phyloP scores from a whole-genome alignment of 2,113 vertebrate species.

The Rhinichthys klamathensis region DNA sequence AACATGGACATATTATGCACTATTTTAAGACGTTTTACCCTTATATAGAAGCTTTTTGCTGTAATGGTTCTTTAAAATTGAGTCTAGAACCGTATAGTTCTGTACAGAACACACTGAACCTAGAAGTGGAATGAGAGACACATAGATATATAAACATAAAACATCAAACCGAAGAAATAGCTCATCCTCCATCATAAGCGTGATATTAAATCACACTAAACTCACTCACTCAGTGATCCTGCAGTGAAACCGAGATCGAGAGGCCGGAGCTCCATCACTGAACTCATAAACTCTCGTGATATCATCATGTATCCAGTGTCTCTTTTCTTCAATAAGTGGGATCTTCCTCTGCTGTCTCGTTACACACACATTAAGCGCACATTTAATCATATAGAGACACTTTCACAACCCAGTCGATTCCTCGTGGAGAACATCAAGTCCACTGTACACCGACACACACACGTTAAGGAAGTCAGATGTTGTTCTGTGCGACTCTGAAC shows the following conservation, averaged over 20 bases:
- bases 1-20: too few relatives aligned
- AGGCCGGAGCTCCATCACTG: background rate
- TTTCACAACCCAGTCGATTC: background rate
- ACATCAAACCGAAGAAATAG: background rate
- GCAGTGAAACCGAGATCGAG: background rate
- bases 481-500: too few relatives aligned
- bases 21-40: too few relatives aligned
- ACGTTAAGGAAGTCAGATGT: too few relatives aligned
- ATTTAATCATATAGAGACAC: background rate
- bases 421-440: background rate
- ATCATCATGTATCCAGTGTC: background rate
- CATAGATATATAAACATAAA: background rate
- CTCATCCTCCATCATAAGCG: background rate
- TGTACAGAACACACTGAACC: too few relatives aligned
- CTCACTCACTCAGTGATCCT: background rate
- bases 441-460: background rate
- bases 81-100: too few relatives aligned
- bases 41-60: too few relatives aligned
- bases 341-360: background rate
- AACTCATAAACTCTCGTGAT: background rate
- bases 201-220: background rate
- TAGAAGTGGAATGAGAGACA: background rate
- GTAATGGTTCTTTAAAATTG: too few relatives aligned
- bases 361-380: too few relatives aligned
- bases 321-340: background rate